Evolutionary conservation across 1,140 invertebrate genomes (phyloP).

Genomic region (Microvelia longipes): DNA sequence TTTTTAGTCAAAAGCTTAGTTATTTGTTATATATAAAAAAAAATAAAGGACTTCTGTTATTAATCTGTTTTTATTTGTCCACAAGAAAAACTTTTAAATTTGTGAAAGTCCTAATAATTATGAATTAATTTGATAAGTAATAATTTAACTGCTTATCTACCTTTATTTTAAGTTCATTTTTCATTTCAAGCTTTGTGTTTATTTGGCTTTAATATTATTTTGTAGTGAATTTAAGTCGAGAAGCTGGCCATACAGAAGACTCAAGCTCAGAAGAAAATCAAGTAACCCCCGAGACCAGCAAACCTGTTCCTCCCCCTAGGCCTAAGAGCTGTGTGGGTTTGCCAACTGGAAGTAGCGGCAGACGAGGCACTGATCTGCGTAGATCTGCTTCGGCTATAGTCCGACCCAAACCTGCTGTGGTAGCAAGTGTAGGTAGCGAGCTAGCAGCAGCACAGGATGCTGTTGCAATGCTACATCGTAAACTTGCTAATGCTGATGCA

Average conservation of each 20-base stretch:
- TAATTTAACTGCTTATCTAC: too few species aligned
- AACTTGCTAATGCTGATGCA: not conserved
- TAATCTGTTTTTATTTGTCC: too few species aligned
- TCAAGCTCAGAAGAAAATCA: conserved; percentile 52
- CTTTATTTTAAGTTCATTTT: too few species aligned
- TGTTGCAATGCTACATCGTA: not conserved
- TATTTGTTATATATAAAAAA: too few species aligned
- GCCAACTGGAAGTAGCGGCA: not conserved
- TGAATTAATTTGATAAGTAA: too few species aligned
- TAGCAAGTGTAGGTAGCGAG: not conserved
- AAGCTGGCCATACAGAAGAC: conserved; percentile 50
- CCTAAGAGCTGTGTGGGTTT: conserved; percentile 23
- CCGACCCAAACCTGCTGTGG: conserved; percentile 13
- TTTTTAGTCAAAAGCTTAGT: too few species aligned
- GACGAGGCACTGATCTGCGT: conserved; percentile 10
- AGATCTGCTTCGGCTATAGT: conserved; percentile 24
- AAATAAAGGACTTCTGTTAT: too few species aligned
- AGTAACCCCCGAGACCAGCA: conserved; percentile 24
- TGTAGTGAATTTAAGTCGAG: conserved; percentile 41
- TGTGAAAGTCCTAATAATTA: too few species aligned
- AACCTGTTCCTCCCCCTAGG: conserved; percentile 28
- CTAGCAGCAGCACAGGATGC: not conserved
- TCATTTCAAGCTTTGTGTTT: too few species aligned
- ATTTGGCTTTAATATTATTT: conserved; percentile 14
- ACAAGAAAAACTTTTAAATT: too few species aligned